Evolutionary conservation across 1,140 invertebrate species (phyloP).

Genomic region (Drosophila pallidifrons): DNA sequence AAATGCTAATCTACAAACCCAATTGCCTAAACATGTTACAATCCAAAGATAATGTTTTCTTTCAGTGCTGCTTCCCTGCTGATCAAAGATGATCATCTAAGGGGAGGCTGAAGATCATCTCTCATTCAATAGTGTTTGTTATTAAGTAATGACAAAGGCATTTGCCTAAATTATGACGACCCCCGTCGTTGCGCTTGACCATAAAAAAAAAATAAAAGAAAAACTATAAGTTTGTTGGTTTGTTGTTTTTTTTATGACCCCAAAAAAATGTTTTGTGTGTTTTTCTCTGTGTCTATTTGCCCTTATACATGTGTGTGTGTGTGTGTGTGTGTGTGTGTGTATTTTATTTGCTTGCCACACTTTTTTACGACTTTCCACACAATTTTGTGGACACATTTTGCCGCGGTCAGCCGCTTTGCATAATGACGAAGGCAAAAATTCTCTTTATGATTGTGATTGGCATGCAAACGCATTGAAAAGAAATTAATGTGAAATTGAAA

Average conservation of each 20-base stretch:
- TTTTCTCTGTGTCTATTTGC: not conserved
- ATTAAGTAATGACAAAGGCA: constrained; percentile 32
- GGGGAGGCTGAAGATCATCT: constrained; percentile 24
- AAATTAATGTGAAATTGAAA: constrained; percentile 82
- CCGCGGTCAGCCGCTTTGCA: constrained; percentile 67
- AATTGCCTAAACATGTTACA: no score
- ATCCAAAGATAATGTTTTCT: no score
- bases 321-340: constrained; percentile 4
- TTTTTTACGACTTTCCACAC: constrained; percentile 72
- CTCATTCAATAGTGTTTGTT: constrained; percentile 26
- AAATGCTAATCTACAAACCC: no score
- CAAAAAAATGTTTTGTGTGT: constrained; percentile 7
- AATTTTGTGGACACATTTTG: constrained; percentile 67
- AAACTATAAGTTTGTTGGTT: constrained; percentile 66
- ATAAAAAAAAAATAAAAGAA: constrained; percentile 45
- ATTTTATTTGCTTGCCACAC: constrained; percentile 20
- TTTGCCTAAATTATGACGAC: constrained; percentile 42
- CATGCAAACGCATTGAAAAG: constrained; percentile 61
- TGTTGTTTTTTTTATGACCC: constrained; percentile 64
- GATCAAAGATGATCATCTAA: constrained; percentile 14
- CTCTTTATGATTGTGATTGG: constrained; percentile 42
- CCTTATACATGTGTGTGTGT: constrained; percentile 3
- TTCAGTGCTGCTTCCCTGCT: constrained; percentile 15
- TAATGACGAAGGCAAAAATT: constrained; percentile 51
- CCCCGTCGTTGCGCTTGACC: constrained; percentile 77